phyloP scores from a whole-genome alignment of 1,140 invertebrate species.

The Mycetomoellerius zeteki region DNA sequence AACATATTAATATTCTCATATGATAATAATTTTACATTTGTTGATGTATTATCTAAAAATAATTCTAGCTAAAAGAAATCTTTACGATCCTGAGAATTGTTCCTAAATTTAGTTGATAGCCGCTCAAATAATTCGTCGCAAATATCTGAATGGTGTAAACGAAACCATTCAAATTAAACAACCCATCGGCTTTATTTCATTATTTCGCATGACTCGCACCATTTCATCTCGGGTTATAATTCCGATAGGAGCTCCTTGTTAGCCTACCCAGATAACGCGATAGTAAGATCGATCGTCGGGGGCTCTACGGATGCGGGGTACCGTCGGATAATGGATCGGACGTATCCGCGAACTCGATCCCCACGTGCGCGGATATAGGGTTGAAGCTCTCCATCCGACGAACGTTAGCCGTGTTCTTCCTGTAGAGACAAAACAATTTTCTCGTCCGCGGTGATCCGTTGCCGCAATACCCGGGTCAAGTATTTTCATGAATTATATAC shows the following conservation, averaged over 20 bases:
- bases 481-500: conserved; percentile 57
- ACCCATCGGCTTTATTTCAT: conserved; percentile 46
- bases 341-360: conserved; percentile 55
- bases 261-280: conserved; percentile 31
- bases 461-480: not conserved
- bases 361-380: conserved; percentile 32
- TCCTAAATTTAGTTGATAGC: not conserved
- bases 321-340: conserved; percentile 55
- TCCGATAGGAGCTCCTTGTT: conserved; percentile 57
- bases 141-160: conserved; percentile 2
- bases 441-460: conserved; percentile 55
- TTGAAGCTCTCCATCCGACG: conserved; percentile 55
- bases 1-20: not conserved
- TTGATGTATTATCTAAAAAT: not conserved
- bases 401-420: conserved; percentile 32
- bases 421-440: conserved; percentile 69
- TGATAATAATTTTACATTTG: not conserved
- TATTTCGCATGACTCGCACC: conserved; percentile 24
- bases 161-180: not conserved
- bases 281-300: conserved; percentile 62
- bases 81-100: not conserved
- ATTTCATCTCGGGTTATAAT: conserved; percentile 28
- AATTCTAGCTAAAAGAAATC: not conserved
- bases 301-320: not conserved
- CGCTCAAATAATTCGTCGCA: not conserved